Evolutionary conservation across 1,140 invertebrate species (phyloP), one percentile per base, ranked within the genome.

Genomic region (Trichomalopsis sarcophagae): DNA sequence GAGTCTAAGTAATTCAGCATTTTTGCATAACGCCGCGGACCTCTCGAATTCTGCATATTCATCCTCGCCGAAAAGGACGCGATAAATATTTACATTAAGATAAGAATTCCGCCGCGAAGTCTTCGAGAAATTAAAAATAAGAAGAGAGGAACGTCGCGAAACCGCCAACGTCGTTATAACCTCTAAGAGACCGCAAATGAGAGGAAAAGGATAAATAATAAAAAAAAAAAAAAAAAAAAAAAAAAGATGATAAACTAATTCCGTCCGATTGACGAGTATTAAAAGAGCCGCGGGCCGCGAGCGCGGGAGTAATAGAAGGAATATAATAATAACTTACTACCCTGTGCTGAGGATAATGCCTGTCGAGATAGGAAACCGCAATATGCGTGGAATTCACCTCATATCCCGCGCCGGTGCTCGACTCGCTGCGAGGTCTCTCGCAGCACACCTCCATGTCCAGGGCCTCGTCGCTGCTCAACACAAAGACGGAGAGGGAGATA

Each of bases 371-470:
- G 85, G 93, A 92, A 86, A 94, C 93, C 87, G 95, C 92, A 78
- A 95, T 94, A 89, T 95, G 95, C 91, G 95, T 95, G 87, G 96
- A 96, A 88, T 96, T 96, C 79, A 96, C 95, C 88, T 97, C 96
- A 88, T 96, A 96, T 82, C 55, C 78, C 40, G 94, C 95, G 1
- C 95, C 96, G 82, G 94, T 94, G 78, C 94, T 95, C 17, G 96
- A 97, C 91, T 97, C 96, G 33, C 96, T 97, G 85, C 96, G 94
- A 82, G 95, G 95, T 83, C 96, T 94, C 82, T 94, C 93, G 91
- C 94, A 93, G 91, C 94, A 94, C 84, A 96, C 96, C 82, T 96
- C 96, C 88, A 94, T 94, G 87, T 96, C 96, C 86, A 96, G 94
- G 86, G 94, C 94, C 69, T 95, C 95, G 82, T 95, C 95, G 90